Percentiles rank a stretch among this genome's conserved stretches.
phyloP scores from a whole-genome alignment of 2,888 invertebrate genomes.

The Catocala nupta region DNA sequence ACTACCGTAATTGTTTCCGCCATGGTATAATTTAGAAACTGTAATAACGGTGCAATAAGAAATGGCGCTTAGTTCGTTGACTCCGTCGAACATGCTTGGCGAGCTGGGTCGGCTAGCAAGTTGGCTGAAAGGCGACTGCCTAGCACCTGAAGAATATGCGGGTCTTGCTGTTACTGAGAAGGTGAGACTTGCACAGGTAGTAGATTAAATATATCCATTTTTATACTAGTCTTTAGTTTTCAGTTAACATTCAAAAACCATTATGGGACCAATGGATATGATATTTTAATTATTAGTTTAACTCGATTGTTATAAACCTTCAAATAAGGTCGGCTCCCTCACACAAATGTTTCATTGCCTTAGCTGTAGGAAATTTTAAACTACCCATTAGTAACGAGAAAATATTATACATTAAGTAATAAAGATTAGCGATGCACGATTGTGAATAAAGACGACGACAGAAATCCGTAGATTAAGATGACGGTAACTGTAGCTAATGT shows the following conservation, averaged over 20 bases:
- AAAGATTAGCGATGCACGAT: too few species aligned
- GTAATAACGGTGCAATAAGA: constrained; percentile 16
- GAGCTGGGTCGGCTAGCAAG: constrained; percentile 79
- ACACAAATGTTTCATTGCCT: too few species aligned
- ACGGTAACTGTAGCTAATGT: too few species aligned
- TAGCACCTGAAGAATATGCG: constrained; percentile 75
- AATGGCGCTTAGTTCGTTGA: constrained; percentile 80
- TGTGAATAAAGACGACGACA: too few species aligned
- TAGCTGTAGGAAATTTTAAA: too few species aligned
- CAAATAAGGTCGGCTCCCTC: too few species aligned
- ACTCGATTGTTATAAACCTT: too few species aligned
- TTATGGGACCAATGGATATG: too few species aligned
- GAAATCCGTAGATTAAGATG: too few species aligned
- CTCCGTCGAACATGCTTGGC: constrained; percentile 77
- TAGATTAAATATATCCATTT: constrained; percentile 1
- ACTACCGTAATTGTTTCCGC: not conserved
- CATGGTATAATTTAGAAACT: constrained; percentile 24
- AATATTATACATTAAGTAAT: too few species aligned
- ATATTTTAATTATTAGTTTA: too few species aligned
- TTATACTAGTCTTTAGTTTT: not conserved
- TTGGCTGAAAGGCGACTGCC: constrained; percentile 81
- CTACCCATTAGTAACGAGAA: too few species aligned
- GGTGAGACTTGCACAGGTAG: constrained; percentile 60
- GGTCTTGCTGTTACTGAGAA: constrained; percentile 81
- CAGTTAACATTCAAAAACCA: not conserved